A percentile compares a stretch with the other conserved stretches of the same genome.
Conservation (phyloP, 2,113 vertebrate genomes). For the Pomatostomus ruficeps region DNA sequence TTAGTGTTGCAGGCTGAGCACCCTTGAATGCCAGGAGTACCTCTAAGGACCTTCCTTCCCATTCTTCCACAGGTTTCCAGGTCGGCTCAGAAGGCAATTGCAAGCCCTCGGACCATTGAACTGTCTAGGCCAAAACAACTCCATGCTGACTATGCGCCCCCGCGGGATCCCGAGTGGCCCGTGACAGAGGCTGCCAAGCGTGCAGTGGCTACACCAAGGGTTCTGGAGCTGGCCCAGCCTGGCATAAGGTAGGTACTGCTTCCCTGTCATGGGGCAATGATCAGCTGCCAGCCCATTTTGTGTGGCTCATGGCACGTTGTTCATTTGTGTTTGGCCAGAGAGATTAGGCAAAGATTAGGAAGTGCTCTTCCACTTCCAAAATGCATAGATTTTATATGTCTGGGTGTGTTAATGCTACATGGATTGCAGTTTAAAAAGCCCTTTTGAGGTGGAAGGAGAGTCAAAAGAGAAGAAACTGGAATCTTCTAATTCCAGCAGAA, state of each 20-base stretch:
- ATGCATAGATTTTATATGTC: background rate
- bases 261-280: background rate
- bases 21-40: background rate
- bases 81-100: background rate
- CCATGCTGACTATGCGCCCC: background rate
- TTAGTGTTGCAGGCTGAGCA: background rate
- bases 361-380: background rate
- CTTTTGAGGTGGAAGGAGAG: background rate
- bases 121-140: slow-evolving; percentile 40
- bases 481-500: background rate
- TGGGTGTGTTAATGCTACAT: background rate
- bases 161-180: slow-evolving; percentile 8
- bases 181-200: slow-evolving; percentile 40
- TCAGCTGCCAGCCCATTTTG: background rate
- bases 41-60: background rate
- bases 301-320: background rate
- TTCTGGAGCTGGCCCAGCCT: slow-evolving; percentile 51
- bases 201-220: background rate
- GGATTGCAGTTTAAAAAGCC: background rate
- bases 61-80: slow-evolving; percentile 8
- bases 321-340: background rate
- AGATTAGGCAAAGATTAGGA: background rate
- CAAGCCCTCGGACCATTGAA: background rate
- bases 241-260: slow-evolving; percentile 28
- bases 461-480: background rate